These are phyloP conservation scores for Rhodinocichla rosea DNA, from an alignment of 2,113 vertebrate genomes.

Conservation along the genomic window DNA sequence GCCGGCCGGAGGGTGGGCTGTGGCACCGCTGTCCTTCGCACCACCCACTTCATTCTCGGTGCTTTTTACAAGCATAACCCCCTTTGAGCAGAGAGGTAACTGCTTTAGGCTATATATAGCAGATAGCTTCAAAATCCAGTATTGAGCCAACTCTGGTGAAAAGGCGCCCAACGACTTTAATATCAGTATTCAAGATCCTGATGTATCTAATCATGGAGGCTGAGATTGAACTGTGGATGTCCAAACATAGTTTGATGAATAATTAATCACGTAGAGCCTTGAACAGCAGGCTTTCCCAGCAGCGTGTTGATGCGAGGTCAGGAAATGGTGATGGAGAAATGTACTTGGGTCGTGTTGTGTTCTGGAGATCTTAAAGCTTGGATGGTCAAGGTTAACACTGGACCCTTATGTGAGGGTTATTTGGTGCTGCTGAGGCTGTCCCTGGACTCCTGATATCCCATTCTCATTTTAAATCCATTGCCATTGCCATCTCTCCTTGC, in stretches of 20 bases:
- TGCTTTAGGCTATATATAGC: background rate
- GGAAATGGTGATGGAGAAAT: background rate
- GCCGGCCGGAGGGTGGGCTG: background rate
- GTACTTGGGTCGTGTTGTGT: rapidly evolving
- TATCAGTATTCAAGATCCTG: background rate
- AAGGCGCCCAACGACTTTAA: background rate
- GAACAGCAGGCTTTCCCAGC: background rate
- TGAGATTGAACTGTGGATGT: background rate
- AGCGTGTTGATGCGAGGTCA: background rate
- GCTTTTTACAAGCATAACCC: background rate
- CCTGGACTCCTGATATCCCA: background rate
- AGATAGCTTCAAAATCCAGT: background rate
- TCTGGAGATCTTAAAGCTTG: background rate
- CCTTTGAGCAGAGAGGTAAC: background rate
- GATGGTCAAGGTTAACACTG: background rate
- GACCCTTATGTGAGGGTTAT: background rate
- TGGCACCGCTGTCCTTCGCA: background rate
- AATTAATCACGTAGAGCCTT: background rate
- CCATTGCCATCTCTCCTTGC: background rate
- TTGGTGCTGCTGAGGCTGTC: background rate
- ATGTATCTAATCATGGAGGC: background rate
- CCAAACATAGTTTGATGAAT: slow-evolving; percentile 33
- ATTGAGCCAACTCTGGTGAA: background rate
- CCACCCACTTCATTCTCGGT: background rate
- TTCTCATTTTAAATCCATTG: background rate